Base-by-base conservation (phyloP, 2,113 vertebrate genomes). In the Scolopax mira region DNA sequence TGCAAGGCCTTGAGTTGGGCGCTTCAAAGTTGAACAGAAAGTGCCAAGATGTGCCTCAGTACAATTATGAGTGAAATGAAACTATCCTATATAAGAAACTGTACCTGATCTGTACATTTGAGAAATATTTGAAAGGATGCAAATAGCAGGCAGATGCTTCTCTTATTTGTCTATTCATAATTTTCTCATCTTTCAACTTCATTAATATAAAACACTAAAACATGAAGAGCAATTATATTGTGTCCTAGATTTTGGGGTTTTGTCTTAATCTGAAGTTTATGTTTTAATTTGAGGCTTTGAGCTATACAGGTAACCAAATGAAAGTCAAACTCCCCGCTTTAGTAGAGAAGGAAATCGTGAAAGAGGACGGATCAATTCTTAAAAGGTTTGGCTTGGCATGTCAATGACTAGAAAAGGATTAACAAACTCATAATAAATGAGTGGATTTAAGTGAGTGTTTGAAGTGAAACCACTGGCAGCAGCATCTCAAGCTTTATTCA, bases 351-450 rank as follows among this genome's bases (percentile, higher is more conserved):
- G 98, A 99, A 95, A 87, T 98, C 95, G 92, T 98, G 79, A 99
- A 98, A 97, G 98, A 99, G 51, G 99, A 99, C 73, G 99, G 99
- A 97, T 99, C 99, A 61, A 87, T 99, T 96, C 96, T 99, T 95
- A 99, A 98, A 99, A 99, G 99, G 99, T 99, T 98, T 98, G 99
- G 81, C 74, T 85, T 95, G 88, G 97, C 98, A 98, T 97, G 97
- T 44, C 60, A 77, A 13, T 94, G 94, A 84, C 35, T 73, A 27
- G 33, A 70, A 51, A 72, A 93, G 57, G 33, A 96, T 86, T 97
- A 97, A 97, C 79, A 79, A 88, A 97, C 96, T 97, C 97, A 77
- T 93, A 91, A 24, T 31, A 51, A 62, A 66, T 17, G 30, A 30
- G 11, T 72, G 51, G 51, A n/a, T 83, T 69, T 27, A 30, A 81